phyloP scores from a whole-genome alignment of 2,797 vertebrate genomes.

The Pitangus sulphuratus region DNA sequence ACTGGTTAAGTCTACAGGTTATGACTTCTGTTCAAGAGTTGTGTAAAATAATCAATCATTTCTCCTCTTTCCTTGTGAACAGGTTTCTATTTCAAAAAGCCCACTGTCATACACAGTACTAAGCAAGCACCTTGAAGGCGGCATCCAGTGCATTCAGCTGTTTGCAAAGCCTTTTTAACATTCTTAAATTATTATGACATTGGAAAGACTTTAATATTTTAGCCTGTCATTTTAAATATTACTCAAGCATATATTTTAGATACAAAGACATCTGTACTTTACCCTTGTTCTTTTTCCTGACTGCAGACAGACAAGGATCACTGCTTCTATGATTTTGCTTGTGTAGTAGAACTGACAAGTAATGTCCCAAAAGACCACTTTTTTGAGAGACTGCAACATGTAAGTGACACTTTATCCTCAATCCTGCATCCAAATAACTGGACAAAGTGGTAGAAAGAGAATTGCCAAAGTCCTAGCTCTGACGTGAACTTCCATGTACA shows the following conservation, averaged over 20 bases:
- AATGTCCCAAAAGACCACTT: not conserved
- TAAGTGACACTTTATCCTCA: not conserved
- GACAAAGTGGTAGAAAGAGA: not conserved
- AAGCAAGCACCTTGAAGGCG: not conserved
- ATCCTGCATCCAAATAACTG: not conserved
- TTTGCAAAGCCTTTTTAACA: not conserved
- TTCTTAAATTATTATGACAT: not conserved
- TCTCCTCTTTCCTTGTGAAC: not conserved
- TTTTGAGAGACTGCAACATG: not conserved
- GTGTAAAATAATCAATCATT: not conserved
- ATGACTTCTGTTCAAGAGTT: not conserved
- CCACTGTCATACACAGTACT: not conserved
- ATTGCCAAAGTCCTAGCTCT: not conserved
- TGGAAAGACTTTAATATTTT: not conserved
- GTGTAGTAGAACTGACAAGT: not conserved
- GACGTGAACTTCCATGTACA: not conserved
- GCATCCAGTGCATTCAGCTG: not conserved
- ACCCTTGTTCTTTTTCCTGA: not conserved
- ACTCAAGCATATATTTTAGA: not conserved
- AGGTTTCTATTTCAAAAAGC: not conserved
- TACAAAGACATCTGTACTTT: not conserved
- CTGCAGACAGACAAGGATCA: not conserved
- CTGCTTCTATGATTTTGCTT: not conserved
- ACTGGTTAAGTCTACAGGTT: not conserved
- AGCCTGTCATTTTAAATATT: slow-evolving; percentile 12